These are phyloP conservation scores for Gastrophryne carolinensis DNA, from an alignment of 2,797 vertebrate genomes.

Conservation along the genomic window DNA sequence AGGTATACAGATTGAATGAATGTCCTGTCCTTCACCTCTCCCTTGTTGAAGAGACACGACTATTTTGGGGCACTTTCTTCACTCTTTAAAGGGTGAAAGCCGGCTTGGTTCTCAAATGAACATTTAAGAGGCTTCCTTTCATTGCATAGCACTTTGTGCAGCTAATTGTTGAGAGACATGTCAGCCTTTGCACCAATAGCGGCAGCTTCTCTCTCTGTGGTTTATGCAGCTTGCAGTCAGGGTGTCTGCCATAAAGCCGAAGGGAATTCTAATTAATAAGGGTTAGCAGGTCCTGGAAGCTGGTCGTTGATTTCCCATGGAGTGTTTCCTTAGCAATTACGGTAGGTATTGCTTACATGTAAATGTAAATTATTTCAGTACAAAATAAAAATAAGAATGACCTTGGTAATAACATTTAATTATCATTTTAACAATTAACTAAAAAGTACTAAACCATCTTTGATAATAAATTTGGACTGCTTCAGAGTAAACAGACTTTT, in stretches of 20 bases:
- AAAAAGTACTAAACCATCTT: no score
- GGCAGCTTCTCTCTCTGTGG: constrained; percentile 10
- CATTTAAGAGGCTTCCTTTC: constrained; percentile 22
- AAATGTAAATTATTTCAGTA: neutral
- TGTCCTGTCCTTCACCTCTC: constrained; percentile 18
- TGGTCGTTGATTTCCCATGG: neutral
- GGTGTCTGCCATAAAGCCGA: constrained; percentile 18
- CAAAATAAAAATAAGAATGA: neutral
- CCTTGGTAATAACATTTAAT: neutral
- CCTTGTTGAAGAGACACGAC: neutral
- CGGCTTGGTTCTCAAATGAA: constrained; percentile 8
- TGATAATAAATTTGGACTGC: neutral
- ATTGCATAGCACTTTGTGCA: neutral
- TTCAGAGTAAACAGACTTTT: neutral
- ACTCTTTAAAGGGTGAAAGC: constrained; percentile 6
- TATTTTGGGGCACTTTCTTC: constrained; percentile 8
- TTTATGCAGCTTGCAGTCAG: constrained; percentile 19
- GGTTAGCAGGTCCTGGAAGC: constrained; percentile 1
- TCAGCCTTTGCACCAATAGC: neutral
- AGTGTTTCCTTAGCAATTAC: neutral
- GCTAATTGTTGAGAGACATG: constrained; percentile 22
- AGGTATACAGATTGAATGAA: neutral
- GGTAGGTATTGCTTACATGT: neutral
- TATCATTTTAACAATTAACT: neutral
- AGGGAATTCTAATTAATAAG: constrained; percentile 1